Conservation (phyloP, 2,797 vertebrate genomes). For the Eulemur albifrons region DNA sequence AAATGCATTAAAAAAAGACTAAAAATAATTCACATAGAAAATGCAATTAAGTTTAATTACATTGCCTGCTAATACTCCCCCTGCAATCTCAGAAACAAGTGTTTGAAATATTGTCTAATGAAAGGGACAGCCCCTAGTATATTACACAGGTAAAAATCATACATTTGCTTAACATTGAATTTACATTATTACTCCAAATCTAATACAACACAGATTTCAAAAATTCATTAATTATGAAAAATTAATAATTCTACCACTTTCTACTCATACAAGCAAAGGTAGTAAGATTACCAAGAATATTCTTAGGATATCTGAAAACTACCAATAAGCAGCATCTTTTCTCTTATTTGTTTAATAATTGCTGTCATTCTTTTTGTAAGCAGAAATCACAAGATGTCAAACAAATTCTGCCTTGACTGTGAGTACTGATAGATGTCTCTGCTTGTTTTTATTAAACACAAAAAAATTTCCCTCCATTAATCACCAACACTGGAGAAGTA, state of each 20-base stretch:
- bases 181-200: conserved; percentile 65
- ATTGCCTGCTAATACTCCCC: conserved; percentile 64
- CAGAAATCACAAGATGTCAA: conserved; percentile 92
- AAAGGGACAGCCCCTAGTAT: conserved; percentile 59
- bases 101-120: conserved; percentile 70
- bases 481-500: conserved; percentile 82
- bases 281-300: neutral
- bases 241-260: conserved; percentile 49
- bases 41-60: conserved; percentile 81
- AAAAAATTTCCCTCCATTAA: conserved; percentile 85
- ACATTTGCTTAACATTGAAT: conserved; percentile 58
- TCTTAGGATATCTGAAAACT: conserved; percentile 29
- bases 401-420: conserved; percentile 86
- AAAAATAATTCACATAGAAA: conserved; percentile 81
- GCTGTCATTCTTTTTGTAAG: conserved; percentile 85
- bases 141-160: conserved; percentile 70
- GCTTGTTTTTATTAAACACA: conserved; percentile 87
- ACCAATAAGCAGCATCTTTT: conserved; percentile 49
- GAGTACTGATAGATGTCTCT: conserved; percentile 87
- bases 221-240: neutral
- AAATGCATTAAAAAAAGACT: conserved; percentile 70
- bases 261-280: conserved; percentile 24
- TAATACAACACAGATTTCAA: conserved; percentile 65
- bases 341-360: conserved; percentile 82
- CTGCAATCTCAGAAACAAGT: conserved; percentile 72